These are phyloP conservation scores for Sander lucioperca DNA, from an alignment of 2,113 vertebrate species.

Conservation along the genomic window DNA sequence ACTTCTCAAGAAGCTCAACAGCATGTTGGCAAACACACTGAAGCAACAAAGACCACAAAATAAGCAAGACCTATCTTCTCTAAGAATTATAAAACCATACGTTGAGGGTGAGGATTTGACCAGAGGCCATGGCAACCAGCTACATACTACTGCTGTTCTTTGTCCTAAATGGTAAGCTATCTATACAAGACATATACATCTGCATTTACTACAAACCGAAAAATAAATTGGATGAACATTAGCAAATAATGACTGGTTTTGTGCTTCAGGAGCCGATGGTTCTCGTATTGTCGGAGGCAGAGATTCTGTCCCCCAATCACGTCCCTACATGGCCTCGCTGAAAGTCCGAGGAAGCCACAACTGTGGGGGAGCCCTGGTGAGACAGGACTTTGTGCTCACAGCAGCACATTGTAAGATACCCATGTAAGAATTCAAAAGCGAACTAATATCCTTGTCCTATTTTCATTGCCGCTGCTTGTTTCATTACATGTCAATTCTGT, in stretches of 20 bases:
- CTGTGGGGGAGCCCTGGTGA: slow-evolving; percentile 83
- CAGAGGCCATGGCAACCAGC: slow-evolving; percentile 56
- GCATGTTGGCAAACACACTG: slow-evolving; percentile 45
- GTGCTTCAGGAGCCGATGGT: slow-evolving; percentile 56
- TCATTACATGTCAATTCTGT: not conserved
- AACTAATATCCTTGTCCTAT: not conserved
- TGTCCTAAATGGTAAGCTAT: slow-evolving; percentile 56
- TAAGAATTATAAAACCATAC: not conserved
- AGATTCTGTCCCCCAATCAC: slow-evolving; percentile 74
- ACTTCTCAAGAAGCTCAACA: not conserved
- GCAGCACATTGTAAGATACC: slow-evolving; percentile 80
- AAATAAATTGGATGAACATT: not conserved
- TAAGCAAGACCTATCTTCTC: slow-evolving; percentile 9
- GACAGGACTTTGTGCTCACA: slow-evolving; percentile 82
- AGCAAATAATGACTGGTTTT: slow-evolving; percentile 1
- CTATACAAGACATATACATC: not conserved
- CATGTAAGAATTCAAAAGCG: slow-evolving; percentile 52
- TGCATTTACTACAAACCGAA: not conserved
- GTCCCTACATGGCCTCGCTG: slow-evolving; percentile 85
- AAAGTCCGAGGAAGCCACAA: slow-evolving; percentile 50
- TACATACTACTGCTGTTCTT: slow-evolving; percentile 54
- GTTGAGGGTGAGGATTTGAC: not conserved
- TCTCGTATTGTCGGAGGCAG: slow-evolving; percentile 82
- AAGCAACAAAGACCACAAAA: slow-evolving; percentile 50
- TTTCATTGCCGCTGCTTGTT: not conserved